Percentiles rank a stretch among this genome's conserved stretches.
Evolutionary conservation across 2,888 invertebrate genomes (phyloP).

Genomic region (Cancer borealis): DNA sequence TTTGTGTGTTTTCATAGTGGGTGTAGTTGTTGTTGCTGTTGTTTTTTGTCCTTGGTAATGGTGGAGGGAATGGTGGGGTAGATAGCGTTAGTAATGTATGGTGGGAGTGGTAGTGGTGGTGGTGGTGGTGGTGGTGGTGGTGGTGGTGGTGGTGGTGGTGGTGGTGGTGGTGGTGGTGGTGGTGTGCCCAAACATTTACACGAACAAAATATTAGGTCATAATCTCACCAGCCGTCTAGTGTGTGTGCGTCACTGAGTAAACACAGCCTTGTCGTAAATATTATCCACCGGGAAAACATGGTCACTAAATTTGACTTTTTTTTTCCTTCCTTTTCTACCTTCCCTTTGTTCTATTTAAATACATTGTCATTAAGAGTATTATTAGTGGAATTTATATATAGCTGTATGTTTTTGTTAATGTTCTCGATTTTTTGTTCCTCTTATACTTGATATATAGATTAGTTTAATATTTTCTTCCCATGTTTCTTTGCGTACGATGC

Average conservation of each 20-base stretch:
- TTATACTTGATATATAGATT: no score
- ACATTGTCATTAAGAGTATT: neutral
- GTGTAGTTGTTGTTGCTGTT: no score
- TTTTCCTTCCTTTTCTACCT: neutral
- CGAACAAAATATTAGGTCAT: neutral
- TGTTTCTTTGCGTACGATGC: neutral
- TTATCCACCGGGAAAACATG: neutral
- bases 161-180: neutral
- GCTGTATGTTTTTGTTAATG: no score
- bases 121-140: no score
- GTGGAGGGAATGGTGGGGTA: no score
- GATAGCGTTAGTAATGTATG: no score
- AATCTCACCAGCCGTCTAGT: neutral
- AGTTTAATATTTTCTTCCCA: no score
- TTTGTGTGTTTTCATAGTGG: neutral
- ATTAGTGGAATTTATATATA: no score
- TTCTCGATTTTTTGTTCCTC: no score
- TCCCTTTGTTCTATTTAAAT: neutral
- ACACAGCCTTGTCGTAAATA: constrained; percentile 1
- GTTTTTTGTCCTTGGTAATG: no score
- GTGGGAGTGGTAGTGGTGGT: no score
- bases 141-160: neutral
- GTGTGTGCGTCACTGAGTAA: neutral
- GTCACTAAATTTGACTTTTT: neutral
- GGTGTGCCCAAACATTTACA: neutral